These are phyloP conservation scores for Myrmecophaga tridactyla DNA, from an alignment of 2,113 vertebrate species.

Conservation along the genomic window DNA sequence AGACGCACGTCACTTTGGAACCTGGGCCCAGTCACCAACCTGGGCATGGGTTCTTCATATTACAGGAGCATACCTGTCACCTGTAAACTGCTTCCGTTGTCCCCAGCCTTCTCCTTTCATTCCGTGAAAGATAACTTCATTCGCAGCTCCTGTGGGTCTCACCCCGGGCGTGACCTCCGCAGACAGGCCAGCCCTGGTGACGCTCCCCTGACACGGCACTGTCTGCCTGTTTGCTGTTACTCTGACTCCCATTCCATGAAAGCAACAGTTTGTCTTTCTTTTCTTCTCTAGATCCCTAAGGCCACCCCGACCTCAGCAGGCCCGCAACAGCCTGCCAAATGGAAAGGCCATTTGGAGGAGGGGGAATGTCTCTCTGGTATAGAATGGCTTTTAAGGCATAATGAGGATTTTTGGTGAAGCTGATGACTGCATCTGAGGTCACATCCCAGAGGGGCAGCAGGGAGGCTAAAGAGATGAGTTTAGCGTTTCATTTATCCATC, in stretches of 20 bases:
- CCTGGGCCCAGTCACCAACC: not conserved
- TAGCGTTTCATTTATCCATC: not conserved
- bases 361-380: rapidly evolving
- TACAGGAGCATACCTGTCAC: not conserved
- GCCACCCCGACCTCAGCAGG: too few species aligned
- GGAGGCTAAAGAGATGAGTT: too few species aligned
- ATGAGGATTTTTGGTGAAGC: not conserved
- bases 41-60: rapidly evolving
- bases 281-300: not conserved
- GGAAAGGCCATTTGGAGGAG: too few species aligned
- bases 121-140: not conserved
- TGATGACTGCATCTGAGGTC: rapidly evolving
- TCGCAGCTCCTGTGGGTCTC: not conserved
- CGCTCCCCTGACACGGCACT: too few species aligned
- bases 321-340: too few species aligned
- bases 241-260: rapidly evolving
- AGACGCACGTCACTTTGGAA: not conserved
- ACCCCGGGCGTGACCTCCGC: not conserved
- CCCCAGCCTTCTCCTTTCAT: not conserved
- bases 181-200: not conserved
- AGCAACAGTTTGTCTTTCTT: rapidly evolving
- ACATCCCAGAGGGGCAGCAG: rapidly evolving
- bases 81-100: not conserved
- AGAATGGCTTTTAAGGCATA: rapidly evolving
- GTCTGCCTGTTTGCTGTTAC: too few species aligned